Percentiles rank a stretch among this genome's conserved stretches.
Evolutionary conservation across 1,140 invertebrate species (phyloP).

Genomic region (Listronotus oregonensis): DNA sequence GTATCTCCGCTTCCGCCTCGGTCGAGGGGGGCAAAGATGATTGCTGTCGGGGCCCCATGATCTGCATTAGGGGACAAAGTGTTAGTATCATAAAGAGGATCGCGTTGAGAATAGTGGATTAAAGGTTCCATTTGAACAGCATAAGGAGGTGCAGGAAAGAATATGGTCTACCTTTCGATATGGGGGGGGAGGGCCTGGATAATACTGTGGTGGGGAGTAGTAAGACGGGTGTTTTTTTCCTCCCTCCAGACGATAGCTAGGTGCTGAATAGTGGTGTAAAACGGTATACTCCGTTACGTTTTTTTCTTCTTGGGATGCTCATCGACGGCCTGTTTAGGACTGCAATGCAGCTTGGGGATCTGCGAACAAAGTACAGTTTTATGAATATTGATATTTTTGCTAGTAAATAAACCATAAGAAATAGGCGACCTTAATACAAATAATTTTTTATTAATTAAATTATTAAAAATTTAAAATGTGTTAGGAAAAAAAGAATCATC

Average conservation of each 20-base stretch:
- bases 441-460: too few species aligned
- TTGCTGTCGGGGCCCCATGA: slow-evolving; percentile 58
- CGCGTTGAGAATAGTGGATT: slow-evolving; percentile 76
- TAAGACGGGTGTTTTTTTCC: slow-evolving; percentile 49
- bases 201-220: slow-evolving; percentile 46
- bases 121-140: slow-evolving; percentile 81
- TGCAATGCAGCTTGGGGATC: slow-evolving; percentile 44
- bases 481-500: too few species aligned
- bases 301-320: slow-evolving; percentile 58
- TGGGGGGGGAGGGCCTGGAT: slow-evolving; percentile 49
- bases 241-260: slow-evolving; percentile 57
- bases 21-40: slow-evolving; percentile 54
- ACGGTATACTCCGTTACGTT: slow-evolving; percentile 61
- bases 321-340: slow-evolving; percentile 39
- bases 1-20: slow-evolving; percentile 35
- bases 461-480: too few species aligned
- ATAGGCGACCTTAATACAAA: too few species aligned
- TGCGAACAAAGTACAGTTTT: slow-evolving; percentile 33
- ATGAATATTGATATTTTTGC: too few species aligned
- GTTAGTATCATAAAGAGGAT: slow-evolving; percentile 72
- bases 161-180: slow-evolving; percentile 60
- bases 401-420: too few species aligned
- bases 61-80: slow-evolving; percentile 59
- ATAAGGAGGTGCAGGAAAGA: slow-evolving; percentile 65
- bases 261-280: slow-evolving; percentile 60